Evolutionary conservation across 2,888 invertebrate species (phyloP), one percentile per base, ranked within the genome.

Genomic region (Melanargia galathea): DNA sequence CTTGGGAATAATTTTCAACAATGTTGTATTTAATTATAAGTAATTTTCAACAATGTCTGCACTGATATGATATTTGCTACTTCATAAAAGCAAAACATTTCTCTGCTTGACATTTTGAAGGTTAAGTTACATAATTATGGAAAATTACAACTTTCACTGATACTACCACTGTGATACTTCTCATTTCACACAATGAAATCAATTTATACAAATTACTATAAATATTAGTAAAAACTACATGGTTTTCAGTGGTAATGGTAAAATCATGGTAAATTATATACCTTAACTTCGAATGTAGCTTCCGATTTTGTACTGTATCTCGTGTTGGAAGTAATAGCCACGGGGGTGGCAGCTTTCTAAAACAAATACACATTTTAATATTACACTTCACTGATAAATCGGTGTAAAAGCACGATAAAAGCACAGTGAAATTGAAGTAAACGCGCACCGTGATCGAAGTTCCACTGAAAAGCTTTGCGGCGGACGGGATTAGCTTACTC

Each of bases 201-300:
- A 26, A 40, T 59, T 26, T 26, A 18, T 49, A 51, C 18, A 49
- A 35, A 55, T 48, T 13, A 11, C 13, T 40, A 13, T 22, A 49
- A 33, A n/a, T 8, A 35, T 55, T 43, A 38, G 8, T 24, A 20
- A 40, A n/a, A 55, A 35, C 7, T 22, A 2, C 6, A 0, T 5
- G 11, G 0, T 20, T 35, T 13, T 20, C 7, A 20, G 4, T 13
- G 13, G 46, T 26, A 16, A 11, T n/a, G n/a, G n/a, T n/a, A n/a
- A n/a, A n/a, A n/a, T n/a, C n/a, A 45, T 57, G 22, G 13, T 16
- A 38, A n/a, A 60, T 30, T 26, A 5, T 46, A 58, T 78, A 93
- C 93, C 90, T 93, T 90, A 10, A 93, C 92, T 82, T 94, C 94
- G 74, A 93, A 94, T 11, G 87, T 85, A 6, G 93, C 93, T 80